Percentiles rank a stretch among this genome's conserved stretches.
Conservation (phyloP, 2,797 vertebrate species). For the Nothura maculosa region DNA sequence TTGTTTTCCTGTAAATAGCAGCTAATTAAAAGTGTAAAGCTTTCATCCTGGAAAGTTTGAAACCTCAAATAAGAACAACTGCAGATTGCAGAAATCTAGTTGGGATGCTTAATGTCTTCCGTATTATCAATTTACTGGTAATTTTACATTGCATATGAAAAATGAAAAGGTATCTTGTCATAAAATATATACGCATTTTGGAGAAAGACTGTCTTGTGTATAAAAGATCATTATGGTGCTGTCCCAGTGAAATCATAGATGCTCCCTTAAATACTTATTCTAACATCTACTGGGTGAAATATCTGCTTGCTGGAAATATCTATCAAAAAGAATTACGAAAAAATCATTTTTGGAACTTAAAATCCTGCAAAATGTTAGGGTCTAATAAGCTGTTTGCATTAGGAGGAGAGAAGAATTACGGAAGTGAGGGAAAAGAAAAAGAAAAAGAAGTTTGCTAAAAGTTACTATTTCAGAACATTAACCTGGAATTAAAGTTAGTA, state of each 20-base stretch:
- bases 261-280: not conserved
- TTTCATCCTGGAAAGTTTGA: not conserved
- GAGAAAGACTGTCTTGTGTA: not conserved
- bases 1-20: not conserved
- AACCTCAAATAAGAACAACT: not conserved
- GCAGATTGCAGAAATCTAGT: not conserved
- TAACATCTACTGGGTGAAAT: not conserved
- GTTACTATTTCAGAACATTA: not conserved
- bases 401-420: accelerated
- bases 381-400: not conserved
- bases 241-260: not conserved
- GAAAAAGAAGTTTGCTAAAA: not conserved
- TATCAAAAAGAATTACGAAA: not conserved
- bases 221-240: not conserved
- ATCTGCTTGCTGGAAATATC: not conserved
- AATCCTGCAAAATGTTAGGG: not conserved
- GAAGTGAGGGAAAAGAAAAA: accelerated
- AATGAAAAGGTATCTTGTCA: not conserved
- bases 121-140: not conserved
- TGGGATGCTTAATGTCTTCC: not conserved
- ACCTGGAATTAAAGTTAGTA: not conserved
- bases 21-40: not conserved
- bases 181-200: not conserved
- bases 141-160: not conserved
- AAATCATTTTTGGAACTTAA: not conserved